Conservation (phyloP, 2,888 invertebrate species). For the Liodrosophila aerea region DNA sequence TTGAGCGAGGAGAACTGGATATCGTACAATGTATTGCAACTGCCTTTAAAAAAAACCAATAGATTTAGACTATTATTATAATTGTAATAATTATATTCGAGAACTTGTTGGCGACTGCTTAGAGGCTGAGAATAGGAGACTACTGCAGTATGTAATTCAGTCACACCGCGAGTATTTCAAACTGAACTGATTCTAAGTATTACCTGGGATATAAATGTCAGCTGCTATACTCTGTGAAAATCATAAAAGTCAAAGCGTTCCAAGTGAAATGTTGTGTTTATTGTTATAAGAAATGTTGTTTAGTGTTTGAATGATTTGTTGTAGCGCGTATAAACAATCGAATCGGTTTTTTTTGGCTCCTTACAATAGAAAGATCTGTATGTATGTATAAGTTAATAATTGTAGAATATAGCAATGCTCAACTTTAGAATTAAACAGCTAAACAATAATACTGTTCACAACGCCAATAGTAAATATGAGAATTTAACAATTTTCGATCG, state of each 20-base stretch:
- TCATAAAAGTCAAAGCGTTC: slow-evolving; percentile 37
- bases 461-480: slow-evolving; percentile 61
- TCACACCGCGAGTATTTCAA: slow-evolving; percentile 1
- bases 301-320: slow-evolving; percentile 51
- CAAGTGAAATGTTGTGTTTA: slow-evolving; percentile 53
- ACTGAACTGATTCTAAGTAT: too few species aligned
- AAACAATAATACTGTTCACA: slow-evolving; percentile 74
- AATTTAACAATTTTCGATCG: slow-evolving; percentile 59
- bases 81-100: slow-evolving; percentile 16
- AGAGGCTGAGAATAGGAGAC: neutral
- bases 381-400: slow-evolving; percentile 36
- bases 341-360: slow-evolving; percentile 38
- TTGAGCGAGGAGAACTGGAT: slow-evolving; percentile 27
- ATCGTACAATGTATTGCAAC: slow-evolving; percentile 9
- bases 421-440: slow-evolving; percentile 60
- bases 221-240: slow-evolving; percentile 15
- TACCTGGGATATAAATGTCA: neutral
- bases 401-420: slow-evolving; percentile 51
- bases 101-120: slow-evolving; percentile 2
- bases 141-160: neutral
- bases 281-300: slow-evolving; percentile 24
- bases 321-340: slow-evolving; percentile 56
- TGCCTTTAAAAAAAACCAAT: slow-evolving; percentile 1
- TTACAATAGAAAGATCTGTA: slow-evolving; percentile 37
- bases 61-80: accelerated